A percentile compares a stretch with the other conserved stretches of the same genome.
phyloP scores from a whole-genome alignment of 2,113 vertebrate genomes.

The Aldabrachelys gigantea region DNA sequence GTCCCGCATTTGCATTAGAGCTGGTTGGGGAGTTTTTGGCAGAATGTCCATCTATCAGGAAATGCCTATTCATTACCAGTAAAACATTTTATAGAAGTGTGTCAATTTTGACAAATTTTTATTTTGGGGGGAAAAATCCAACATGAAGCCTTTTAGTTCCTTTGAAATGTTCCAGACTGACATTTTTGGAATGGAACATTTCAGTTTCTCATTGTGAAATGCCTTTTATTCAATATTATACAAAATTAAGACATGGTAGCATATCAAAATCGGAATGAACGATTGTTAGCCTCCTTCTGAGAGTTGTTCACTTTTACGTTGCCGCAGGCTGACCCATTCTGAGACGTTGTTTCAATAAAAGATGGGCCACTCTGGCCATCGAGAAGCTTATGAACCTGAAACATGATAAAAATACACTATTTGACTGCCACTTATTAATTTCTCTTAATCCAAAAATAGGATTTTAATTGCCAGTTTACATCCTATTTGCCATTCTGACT shows the following conservation, averaged over 20 bases:
- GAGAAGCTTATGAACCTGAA: neutral
- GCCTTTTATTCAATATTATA: neutral
- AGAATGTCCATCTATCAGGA: neutral
- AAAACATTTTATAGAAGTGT: neutral
- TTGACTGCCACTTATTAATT: neutral
- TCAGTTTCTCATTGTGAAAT: neutral
- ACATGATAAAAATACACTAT: neutral
- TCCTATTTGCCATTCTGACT: rapidly evolving
- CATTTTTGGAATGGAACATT: neutral
- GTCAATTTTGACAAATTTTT: neutral
- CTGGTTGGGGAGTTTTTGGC: neutral
- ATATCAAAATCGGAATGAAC: neutral
- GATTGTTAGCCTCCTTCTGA: neutral
- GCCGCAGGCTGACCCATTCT: neutral
- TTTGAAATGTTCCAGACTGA: neutral
- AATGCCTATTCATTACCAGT: neutral
- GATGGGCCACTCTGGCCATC: neutral
- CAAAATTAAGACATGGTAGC: neutral
- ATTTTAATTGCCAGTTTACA: neutral
- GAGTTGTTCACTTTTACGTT: neutral
- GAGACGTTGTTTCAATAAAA: neutral
- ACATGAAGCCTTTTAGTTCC: neutral
- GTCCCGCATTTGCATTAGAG: neutral
- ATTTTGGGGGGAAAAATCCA: neutral
- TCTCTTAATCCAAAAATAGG: neutral